phyloP scores from a whole-genome alignment of 2,113 vertebrate genomes.

The Vireo altiloquus region DNA sequence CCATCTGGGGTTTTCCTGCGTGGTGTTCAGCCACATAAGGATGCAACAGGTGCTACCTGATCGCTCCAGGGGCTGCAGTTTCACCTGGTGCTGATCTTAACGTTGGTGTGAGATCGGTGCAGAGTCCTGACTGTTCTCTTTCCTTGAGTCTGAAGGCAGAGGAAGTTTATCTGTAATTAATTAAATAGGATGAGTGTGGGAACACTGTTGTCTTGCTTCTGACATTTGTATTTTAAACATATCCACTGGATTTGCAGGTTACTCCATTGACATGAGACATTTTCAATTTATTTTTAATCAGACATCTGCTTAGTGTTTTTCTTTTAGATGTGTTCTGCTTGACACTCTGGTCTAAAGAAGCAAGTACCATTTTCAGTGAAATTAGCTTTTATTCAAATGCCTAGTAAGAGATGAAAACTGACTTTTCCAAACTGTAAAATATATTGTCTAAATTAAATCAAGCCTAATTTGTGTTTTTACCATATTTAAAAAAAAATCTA shows the following conservation, averaged over 20 bases:
- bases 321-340: neutral
- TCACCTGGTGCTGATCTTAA: neutral
- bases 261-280: neutral
- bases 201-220: neutral
- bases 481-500: neutral
- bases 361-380: neutral
- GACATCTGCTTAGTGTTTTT: neutral
- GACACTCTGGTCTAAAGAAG: neutral
- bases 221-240: neutral
- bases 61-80: neutral
- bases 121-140: neutral
- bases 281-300: constrained; percentile 6
- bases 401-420: neutral
- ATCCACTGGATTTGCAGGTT: neutral
- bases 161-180: neutral
- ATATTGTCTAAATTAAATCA: neutral
- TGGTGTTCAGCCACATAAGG: neutral
- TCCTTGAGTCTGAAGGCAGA: neutral
- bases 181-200: neutral
- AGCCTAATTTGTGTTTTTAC: neutral
- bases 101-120: neutral
- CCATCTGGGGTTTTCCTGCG: fast-evolving
- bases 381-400: neutral
- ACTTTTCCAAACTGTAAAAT: neutral
- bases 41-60: neutral